Evolutionary conservation across 2,113 vertebrate genomes (phyloP), one percentile per base, ranked within the genome.

Genomic region (Mohoua ochrocephala): DNA sequence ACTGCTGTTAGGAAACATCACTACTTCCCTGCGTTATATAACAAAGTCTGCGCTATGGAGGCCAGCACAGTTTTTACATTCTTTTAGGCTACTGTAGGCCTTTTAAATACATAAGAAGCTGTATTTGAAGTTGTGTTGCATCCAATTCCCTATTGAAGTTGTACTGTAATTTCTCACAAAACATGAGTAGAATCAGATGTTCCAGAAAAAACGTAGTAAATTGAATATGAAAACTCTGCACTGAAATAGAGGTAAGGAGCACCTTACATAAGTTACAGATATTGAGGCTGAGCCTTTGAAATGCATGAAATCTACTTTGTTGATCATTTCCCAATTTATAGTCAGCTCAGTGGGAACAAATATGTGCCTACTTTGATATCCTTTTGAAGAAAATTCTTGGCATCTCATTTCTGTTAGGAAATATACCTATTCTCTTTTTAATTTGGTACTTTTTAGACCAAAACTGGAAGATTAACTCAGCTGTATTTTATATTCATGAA

Each of bases 261-360:
- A 78, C 76, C 73, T 94, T 94, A 86, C 15, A 2, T 92, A 93
- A 95, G 73, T 70, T 41, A 68, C 49, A 76, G 86, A 92, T 91
- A 79, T 54, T 78, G 69, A 84, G 56, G 64, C 26, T 49, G 52
- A 81, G 71, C 44, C 69, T 96, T 87, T 94, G 88, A 96, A 93
- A 95, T 52, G n/a, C 79, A 75, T 81, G 33, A 93, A 86, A 69
- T 84, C 49, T 57, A 81, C 64, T 92, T 89, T 89, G 85, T 59
- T 94, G 85, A 80, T 93, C 28, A 71, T 60, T 70, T 80, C 59
- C 39, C 75, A 79, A 85, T 84, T 91, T 91, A 84, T 5, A 91
- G 83, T 65, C 83, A 87, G 83, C 45, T 93, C 77, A 41, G 68
- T 50, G 53, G 76, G 65, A 96, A 92, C 80, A 94, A 96, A 82